These are phyloP conservation scores for Atta texana DNA, from an alignment of 1,140 invertebrate genomes.

Conservation along the genomic window DNA sequence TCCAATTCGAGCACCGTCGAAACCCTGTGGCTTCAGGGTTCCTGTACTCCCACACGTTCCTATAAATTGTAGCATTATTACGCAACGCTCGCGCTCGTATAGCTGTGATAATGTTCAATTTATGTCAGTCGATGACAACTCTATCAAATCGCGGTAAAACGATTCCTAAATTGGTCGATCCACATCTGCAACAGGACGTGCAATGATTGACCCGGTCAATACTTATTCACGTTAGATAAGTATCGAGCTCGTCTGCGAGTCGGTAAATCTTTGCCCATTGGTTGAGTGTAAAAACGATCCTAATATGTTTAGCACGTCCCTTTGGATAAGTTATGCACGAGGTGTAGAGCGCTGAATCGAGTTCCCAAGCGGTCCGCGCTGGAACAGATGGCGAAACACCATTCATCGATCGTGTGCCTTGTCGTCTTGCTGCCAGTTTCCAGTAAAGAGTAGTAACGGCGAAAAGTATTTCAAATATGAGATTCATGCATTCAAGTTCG, in stretches of 20 bases:
- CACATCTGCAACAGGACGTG: neutral
- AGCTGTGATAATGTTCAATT: slow-evolving; percentile 5
- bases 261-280: slow-evolving; percentile 55
- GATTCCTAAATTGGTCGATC: neutral
- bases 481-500: slow-evolving; percentile 41
- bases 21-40: too few relatives aligned
- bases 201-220: slow-evolving; percentile 31
- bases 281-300: slow-evolving; percentile 45
- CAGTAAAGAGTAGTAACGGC: slow-evolving; percentile 28
- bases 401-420: slow-evolving; percentile 69
- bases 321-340: slow-evolving; percentile 67
- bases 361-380: slow-evolving; percentile 63
- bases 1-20: neutral
- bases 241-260: neutral
- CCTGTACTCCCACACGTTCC: neutral
- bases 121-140: neutral
- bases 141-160: neutral
- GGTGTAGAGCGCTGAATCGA: slow-evolving; percentile 68
- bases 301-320: slow-evolving; percentile 64
- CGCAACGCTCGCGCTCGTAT: neutral
- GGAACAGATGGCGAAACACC: slow-evolving; percentile 72
- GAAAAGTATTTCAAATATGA: slow-evolving; percentile 40
- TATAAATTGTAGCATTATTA: neutral
- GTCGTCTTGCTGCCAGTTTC: slow-evolving; percentile 55
- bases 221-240: slow-evolving; percentile 16